Percentiles rank a stretch among this genome's conserved stretches.
Conservation (phyloP, 2,797 vertebrate genomes). For the Lagorchestes hirsutus region DNA sequence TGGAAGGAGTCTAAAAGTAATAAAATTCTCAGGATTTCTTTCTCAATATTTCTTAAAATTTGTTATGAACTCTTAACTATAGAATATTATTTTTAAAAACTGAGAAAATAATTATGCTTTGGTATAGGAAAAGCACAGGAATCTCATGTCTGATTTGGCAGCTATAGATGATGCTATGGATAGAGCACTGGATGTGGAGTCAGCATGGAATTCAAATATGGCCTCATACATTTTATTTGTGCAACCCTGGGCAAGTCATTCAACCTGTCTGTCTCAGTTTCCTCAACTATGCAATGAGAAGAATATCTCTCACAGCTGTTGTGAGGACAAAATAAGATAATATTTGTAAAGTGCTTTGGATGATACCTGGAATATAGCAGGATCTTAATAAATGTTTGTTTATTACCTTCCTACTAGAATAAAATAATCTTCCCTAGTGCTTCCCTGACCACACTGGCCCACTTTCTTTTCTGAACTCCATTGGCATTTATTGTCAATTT, state of each 20-base stretch:
- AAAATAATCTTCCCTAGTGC: not conserved
- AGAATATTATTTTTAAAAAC: not conserved
- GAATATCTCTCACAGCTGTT: not conserved
- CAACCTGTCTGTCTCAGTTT: not conserved
- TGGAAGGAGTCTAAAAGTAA: not conserved
- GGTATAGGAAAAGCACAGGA: not conserved
- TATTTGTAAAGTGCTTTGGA: not conserved
- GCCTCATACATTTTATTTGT: not conserved
- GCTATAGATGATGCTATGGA: not conserved
- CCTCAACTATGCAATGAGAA: not conserved
- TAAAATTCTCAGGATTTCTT: not conserved
- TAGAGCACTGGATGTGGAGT: not conserved
- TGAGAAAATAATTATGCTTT: not conserved
- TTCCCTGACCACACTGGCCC: not conserved
- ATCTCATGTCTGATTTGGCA: not conserved
- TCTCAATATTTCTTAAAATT: not conserved
- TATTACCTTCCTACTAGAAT: not conserved
- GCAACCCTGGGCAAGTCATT: not conserved
- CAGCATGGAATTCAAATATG: not conserved
- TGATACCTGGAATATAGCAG: not conserved
- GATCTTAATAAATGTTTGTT: not conserved
- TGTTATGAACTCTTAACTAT: not conserved
- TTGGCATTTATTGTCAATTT: not conserved
- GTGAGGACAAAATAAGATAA: not conserved
- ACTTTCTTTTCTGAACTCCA: not conserved